Percentiles rank a stretch among this genome's conserved stretches.
These are phyloP conservation scores for Hiodon alosoides DNA, from an alignment of 2,113 vertebrate genomes.

Conservation along the genomic window DNA sequence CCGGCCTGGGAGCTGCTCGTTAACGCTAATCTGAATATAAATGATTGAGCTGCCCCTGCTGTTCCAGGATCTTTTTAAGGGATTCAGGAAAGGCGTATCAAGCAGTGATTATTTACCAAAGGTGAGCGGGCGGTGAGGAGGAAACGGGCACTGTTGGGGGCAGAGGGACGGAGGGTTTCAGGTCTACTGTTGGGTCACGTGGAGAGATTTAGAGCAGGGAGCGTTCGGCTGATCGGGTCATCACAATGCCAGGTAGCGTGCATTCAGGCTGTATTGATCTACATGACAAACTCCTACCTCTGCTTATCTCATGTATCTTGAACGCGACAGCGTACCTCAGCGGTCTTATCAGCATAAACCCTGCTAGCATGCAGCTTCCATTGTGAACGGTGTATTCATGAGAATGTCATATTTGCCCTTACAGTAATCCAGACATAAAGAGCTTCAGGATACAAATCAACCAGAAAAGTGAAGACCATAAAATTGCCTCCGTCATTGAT, in stretches of 20 bases:
- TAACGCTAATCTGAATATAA: too few species aligned
- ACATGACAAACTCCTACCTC: background rate
- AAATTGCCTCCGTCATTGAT: slow-evolving; percentile 19
- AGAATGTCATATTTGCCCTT: slow-evolving; percentile 18
- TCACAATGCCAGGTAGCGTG: background rate
- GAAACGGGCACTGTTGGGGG: too few species aligned
- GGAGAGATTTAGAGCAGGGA: too few species aligned
- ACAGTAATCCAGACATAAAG: background rate
- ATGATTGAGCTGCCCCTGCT: too few species aligned
- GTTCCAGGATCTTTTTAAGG: too few species aligned
- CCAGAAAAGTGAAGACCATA: background rate
- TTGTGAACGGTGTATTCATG: background rate
- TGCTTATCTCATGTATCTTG: background rate
- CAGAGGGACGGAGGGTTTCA: too few species aligned
- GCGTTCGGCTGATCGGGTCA: background rate
- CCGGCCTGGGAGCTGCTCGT: too few species aligned
- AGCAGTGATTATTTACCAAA: too few species aligned
- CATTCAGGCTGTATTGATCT: background rate
- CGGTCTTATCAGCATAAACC: background rate
- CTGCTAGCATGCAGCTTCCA: background rate
- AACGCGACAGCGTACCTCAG: background rate
- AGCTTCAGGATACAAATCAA: background rate
- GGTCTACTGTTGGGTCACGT: too few species aligned
- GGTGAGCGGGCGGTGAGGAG: too few species aligned
- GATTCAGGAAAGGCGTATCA: too few species aligned